phyloP scores from a whole-genome alignment of 2,113 vertebrate species.

The Lethenteron camtschaticum region DNA sequence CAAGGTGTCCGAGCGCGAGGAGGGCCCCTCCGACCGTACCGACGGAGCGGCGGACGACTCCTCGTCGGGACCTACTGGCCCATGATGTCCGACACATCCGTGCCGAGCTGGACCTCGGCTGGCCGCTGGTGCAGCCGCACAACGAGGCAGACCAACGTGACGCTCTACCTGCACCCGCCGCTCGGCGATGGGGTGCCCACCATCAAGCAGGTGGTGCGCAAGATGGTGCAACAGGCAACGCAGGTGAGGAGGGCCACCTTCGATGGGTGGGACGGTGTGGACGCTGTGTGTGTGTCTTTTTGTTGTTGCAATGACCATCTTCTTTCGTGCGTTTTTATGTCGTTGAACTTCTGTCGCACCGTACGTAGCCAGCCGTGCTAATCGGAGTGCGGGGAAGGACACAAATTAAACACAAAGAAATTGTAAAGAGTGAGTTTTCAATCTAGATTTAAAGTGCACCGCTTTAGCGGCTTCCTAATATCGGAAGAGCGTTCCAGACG shows the following conservation, averaged over 20 bases:
- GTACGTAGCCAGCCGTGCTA: too few species aligned
- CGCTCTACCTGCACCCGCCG: slow-evolving; percentile 68
- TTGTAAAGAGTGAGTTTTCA: too few species aligned
- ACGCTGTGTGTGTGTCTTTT: too few species aligned
- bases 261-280: too few species aligned
- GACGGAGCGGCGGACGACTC: slow-evolving; percentile 27
- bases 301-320: too few species aligned
- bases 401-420: too few species aligned
- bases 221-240: slow-evolving; percentile 60
- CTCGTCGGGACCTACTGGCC: slow-evolving; percentile 91
- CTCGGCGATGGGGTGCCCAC: slow-evolving; percentile 47
- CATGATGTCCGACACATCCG: slow-evolving; percentile 52
- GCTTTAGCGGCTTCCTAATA: too few species aligned
- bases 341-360: too few species aligned
- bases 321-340: too few species aligned
- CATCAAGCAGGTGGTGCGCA: slow-evolving; percentile 77
- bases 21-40: slow-evolving; percentile 17
- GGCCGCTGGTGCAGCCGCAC: slow-evolving; percentile 48
- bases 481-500: too few species aligned
- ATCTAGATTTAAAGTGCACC: too few species aligned
- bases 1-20: slow-evolving; percentile 17
- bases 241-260: slow-evolving; percentile 35
- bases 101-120: slow-evolving; percentile 74
- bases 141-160: slow-evolving; percentile 45
- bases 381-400: too few species aligned